phyloP scores from a whole-genome alignment of 2,797 vertebrate genomes.

The Phoeniculus purpureus region DNA sequence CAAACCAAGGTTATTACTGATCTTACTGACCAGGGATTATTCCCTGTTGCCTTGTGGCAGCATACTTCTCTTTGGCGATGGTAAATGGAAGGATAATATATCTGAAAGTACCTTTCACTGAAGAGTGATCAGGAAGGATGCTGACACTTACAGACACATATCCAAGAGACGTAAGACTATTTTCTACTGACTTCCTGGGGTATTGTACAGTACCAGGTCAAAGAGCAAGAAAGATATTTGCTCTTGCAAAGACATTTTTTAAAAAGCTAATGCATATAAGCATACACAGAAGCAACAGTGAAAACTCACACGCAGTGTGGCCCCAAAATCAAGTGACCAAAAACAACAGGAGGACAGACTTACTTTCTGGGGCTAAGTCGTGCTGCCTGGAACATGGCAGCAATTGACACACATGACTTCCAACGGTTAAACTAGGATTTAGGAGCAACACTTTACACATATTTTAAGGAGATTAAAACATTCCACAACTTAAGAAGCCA shows the following conservation, averaged over 20 bases:
- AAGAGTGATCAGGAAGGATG: not conserved
- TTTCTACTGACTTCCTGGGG: not conserved
- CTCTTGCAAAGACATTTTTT: not conserved
- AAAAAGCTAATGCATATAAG: not conserved
- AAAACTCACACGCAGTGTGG: not conserved
- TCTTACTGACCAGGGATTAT: not conserved
- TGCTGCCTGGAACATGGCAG: too few relatives aligned
- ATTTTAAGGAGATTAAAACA: not conserved
- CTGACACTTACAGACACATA: not conserved
- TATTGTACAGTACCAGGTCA: not conserved
- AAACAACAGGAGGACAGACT: not conserved
- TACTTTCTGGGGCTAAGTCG: not conserved
- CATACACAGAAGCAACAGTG: not conserved
- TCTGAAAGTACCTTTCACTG: not conserved
- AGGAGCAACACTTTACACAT: fast-evolving
- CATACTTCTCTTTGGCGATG: not conserved
- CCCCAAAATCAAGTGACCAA: not conserved
- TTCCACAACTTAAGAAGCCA: not conserved
- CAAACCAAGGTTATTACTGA: not conserved
- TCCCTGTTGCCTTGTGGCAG: not conserved
- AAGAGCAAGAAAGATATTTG: not conserved
- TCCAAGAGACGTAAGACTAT: not conserved
- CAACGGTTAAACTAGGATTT: not conserved
- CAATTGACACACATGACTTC: not conserved
- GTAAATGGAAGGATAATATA: not conserved